A percentile compares a stretch with the other conserved stretches of the same genome.
Evolutionary conservation across 2,113 vertebrate genomes (phyloP).

Genomic region (Brienomyrus longianalis): DNA sequence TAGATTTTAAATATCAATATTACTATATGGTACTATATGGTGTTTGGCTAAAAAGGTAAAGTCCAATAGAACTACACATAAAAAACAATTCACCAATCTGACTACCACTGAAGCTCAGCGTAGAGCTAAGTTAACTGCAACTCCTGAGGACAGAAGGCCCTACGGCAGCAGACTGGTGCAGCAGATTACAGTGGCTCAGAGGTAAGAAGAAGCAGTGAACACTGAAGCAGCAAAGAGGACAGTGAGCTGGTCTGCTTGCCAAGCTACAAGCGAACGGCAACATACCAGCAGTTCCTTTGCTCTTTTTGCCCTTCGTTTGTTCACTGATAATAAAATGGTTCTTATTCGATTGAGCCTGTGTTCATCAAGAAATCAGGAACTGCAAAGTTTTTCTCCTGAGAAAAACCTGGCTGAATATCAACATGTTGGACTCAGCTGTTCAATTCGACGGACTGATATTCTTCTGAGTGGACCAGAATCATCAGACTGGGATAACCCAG

Average conservation of each 20-base stretch:
- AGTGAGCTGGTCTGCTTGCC: neutral
- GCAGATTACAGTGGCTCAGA: neutral
- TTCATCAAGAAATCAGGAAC: neutral
- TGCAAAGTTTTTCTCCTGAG: neutral
- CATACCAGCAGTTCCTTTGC: neutral
- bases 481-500: neutral
- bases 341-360: neutral
- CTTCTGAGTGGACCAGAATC: neutral
- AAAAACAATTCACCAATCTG: neutral
- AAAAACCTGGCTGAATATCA: neutral
- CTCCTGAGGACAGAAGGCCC: neutral
- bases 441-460: neutral
- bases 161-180: neutral
- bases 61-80: neutral
- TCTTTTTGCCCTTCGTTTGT: neutral
- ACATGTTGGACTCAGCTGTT: neutral
- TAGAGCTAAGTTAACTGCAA: neutral
- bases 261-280: neutral
- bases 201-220: neutral
- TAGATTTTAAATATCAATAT: neutral
- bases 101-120: neutral
- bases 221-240: neutral
- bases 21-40: conserved; percentile 23
- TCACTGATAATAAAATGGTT: neutral
- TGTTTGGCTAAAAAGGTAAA: neutral